phyloP scores from a whole-genome alignment of 2,797 vertebrate genomes.

The Novumbra hubbsi region DNA sequence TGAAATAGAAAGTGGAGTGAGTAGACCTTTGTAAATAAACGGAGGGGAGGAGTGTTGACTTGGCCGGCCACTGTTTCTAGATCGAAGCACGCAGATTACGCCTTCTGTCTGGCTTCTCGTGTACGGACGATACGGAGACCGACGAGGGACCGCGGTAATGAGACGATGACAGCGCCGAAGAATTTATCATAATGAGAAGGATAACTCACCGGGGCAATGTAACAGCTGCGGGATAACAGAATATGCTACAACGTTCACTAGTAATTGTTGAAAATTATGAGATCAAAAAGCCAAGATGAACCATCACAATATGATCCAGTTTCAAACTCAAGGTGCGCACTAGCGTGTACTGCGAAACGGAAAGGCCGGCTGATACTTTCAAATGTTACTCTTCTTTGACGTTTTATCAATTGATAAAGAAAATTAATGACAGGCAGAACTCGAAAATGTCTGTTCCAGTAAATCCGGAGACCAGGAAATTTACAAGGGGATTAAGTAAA shows the following conservation, averaged over 20 bases:
- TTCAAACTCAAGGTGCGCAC: slow-evolving; percentile 43
- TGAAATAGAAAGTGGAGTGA: neutral
- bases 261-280: slow-evolving; percentile 30
- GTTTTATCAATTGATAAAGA: slow-evolving; percentile 27
- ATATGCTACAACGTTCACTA: slow-evolving; percentile 9
- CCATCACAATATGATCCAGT: slow-evolving; percentile 47
- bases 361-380: slow-evolving; percentile 33
- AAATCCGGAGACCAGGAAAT: slow-evolving; percentile 87
- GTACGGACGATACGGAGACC: slow-evolving; percentile 33
- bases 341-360: slow-evolving; percentile 29
- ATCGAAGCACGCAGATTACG: slow-evolving; percentile 23
- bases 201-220: slow-evolving; percentile 8
- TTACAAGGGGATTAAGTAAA: slow-evolving; percentile 90
- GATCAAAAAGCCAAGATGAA: slow-evolving; percentile 27
- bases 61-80: neutral
- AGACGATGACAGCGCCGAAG: slow-evolving; percentile 27
- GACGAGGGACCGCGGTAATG: slow-evolving; percentile 12
- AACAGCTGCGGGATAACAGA: slow-evolving; percentile 10
- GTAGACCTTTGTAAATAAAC: slow-evolving; percentile 46
- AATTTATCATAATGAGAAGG: slow-evolving; percentile 41
- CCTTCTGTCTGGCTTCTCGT: slow-evolving; percentile 45
- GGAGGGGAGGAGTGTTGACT: slow-evolving; percentile 55
- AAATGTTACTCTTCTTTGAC: slow-evolving; percentile 20
- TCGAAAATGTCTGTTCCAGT: slow-evolving; percentile 61
- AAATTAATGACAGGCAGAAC: slow-evolving; percentile 40